These are phyloP conservation scores for Drosophila crucigera DNA, from an alignment of 2,888 invertebrate genomes.

Conservation along the genomic window DNA sequence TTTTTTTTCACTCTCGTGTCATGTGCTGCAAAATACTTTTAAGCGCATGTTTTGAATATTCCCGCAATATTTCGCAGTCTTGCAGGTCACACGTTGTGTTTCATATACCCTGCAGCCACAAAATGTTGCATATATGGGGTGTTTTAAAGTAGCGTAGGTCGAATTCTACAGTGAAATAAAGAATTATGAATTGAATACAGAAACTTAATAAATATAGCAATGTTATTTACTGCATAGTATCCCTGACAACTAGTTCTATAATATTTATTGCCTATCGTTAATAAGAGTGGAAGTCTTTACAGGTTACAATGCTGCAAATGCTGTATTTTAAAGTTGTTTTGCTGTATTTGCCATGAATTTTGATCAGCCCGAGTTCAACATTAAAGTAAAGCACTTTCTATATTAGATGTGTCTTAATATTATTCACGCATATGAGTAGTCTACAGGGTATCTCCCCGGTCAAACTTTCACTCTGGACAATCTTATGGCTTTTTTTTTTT, in stretches of 20 bases:
- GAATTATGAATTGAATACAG: background rate
- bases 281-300: fast-evolving
- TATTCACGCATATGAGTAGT: background rate
- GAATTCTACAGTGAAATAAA: background rate
- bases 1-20: slow-evolving; percentile 31
- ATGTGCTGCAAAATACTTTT: slow-evolving; percentile 72
- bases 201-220: background rate
- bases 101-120: slow-evolving; percentile 18
- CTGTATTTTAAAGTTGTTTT: background rate
- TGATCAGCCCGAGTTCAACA: background rate
- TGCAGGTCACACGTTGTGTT: slow-evolving; percentile 40
- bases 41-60: slow-evolving; percentile 81
- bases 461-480: background rate
- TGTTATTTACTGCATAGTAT: background rate
- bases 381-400: background rate
- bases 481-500: slow-evolving; percentile 6
- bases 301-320: background rate
- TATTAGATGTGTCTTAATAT: background rate
- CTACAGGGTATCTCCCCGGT: background rate
- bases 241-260: background rate
- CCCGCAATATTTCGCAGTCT: slow-evolving; percentile 68
- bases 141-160: no score
- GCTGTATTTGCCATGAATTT: background rate
- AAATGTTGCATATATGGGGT: background rate
- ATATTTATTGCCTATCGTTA: background rate